Evolutionary conservation across 2,888 invertebrate genomes (phyloP), one percentile per base, ranked within the genome.

Genomic region (Drosophila niveifrons): DNA sequence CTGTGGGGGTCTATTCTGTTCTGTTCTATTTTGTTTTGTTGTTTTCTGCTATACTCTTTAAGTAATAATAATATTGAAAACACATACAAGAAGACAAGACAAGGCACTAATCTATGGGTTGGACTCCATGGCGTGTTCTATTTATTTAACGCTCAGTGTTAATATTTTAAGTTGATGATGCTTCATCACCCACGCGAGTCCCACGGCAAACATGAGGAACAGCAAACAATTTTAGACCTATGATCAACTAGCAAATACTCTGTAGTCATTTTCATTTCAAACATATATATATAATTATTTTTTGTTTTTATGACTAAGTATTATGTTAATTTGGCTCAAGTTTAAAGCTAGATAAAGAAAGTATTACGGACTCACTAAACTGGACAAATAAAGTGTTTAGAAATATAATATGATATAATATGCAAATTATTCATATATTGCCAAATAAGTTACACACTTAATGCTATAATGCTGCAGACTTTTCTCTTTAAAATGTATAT

Each of bases 21-120:
- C 41, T 34, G 6, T 47, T 47, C 50, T 57, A 44, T 70, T 64
- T 34, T 34, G 6, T 23, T 23, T 23, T 23, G 23, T 23, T 23
- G 23, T 6, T 23, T 23, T 23, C 23, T 62, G 28, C 29, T 51
- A 39, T 51, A 39, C 18, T 48, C 50, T 39, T 52, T 78, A 31
- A 44, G 43, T 50, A 52, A 46, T 55, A 76, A 66, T 68, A 66
- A 67, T 72, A 88, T 87, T 84, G 84, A 78, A 84, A 87, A 81
- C 44, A 82, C 79, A 82, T 82, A 75, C 58, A 75, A 67, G 17
- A 56, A 67, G 17, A 56, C 39, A 41, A 41, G 39, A 41, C 39
- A 44, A 48, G 28, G 10, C 57, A 70, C 56, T 88, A 75, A 88
- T 83, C 89, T 65, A 75, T 79, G 83, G 63, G 39, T 62, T n/a